Evolutionary conservation across 2,797 vertebrate genomes (phyloP), one percentile per base, ranked within the genome.

Genomic region (Macropus fuliginosus): DNA sequence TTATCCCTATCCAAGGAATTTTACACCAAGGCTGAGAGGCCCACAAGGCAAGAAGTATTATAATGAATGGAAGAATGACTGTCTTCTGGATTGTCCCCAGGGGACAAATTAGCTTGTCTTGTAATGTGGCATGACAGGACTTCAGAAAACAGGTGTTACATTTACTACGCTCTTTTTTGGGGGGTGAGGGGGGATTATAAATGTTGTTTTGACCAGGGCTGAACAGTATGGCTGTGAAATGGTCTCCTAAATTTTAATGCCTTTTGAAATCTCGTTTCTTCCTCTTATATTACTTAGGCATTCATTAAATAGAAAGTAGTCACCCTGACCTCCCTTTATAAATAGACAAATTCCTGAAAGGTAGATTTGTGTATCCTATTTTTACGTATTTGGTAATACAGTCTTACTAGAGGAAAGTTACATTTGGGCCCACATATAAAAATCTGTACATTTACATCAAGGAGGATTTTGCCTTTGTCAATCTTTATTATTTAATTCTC

Each of bases 1-100:
- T 97, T 93, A 12, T 59, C 21, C 12, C 94, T 54, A 21, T 54
- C 29, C 66, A 94, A 54, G 94, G 81, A 96, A 91, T 94, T 94
- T 55, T 95, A 0, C 74, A 66, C 24, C 28, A 92, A 94, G 66
- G 27, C 50, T 5, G 1, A 94, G 46, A 93, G 40, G 12, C 6
- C 1, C 91, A 87, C 54, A 50, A 92, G 56, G 91, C 91, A 89
- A 90, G 14, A 95, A 10, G 31, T 87, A 93, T 57, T 55, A 90
- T 81, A 81, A 87, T 55, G 59, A 95, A 91, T 31, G 31, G 46
- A 62, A 55, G 91, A 96, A 62, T 74, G 90, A 40, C 62, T 93
- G 40, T 16, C 91, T 95, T 91, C 93, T 66, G 93, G 90, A 54
- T 91, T 27, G 11, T 59, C n/a, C 55, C 93, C 18, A 50, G 24